Conservation (phyloP, 2,888 invertebrate species). For the Dioctria linearis region DNA sequence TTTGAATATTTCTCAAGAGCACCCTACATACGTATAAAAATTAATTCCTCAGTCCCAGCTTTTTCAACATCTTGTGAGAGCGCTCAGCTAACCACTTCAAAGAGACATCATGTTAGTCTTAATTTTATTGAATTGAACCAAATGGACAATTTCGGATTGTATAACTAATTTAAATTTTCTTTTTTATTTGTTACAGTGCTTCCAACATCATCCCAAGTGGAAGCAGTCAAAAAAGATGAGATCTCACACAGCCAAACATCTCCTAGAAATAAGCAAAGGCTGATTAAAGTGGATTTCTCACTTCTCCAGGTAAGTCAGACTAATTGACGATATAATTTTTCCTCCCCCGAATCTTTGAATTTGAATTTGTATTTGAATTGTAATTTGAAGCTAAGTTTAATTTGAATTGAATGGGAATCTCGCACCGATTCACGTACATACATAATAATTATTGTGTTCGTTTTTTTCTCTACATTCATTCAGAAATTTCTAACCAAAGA, state of each 20-base stretch:
- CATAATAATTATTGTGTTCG: constrained; percentile 1
- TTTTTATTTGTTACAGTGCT: constrained; percentile 68
- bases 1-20: background rate
- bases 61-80: constrained; percentile 2
- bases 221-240: constrained; percentile 64
- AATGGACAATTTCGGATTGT: too few species aligned
- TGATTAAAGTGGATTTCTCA: constrained; percentile 90
- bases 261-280: constrained; percentile 72
- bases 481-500: too few species aligned
- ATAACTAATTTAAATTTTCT: constrained; percentile 5
- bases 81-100: background rate
- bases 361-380: too few species aligned
- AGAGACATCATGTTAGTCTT: too few species aligned
- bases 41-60: too few species aligned
- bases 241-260: constrained; percentile 70
- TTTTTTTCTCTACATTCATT: background rate
- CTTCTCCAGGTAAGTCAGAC: constrained; percentile 77
- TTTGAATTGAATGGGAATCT: constrained; percentile 36
- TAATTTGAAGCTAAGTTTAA: constrained; percentile 23
- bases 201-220: constrained; percentile 65
- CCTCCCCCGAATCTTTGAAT: background rate
- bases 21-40: too few species aligned
- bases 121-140: too few species aligned
- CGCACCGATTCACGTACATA: constrained; percentile 13
- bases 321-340: background rate